Conservation (phyloP, 2,113 vertebrate genomes). For the Ornithorhynchus anatinus region DNA sequence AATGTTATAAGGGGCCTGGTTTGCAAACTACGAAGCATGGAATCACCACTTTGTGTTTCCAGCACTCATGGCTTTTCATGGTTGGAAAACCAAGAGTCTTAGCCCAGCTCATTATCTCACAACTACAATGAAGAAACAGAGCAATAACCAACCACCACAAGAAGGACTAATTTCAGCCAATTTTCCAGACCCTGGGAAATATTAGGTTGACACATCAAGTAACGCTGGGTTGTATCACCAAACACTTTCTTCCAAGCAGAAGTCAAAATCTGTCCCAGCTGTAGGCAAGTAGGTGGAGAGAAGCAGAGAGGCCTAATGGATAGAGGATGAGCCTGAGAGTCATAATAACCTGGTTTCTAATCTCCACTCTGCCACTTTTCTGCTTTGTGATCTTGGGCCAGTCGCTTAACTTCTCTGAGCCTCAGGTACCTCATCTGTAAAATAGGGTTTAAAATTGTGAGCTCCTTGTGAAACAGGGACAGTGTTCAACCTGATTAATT, state of each 20-base stretch:
- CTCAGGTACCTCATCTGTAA: no score
- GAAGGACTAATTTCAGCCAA: conserved; percentile 26
- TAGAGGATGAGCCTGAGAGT: no score
- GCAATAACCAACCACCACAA: conserved; percentile 29
- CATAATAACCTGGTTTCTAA: no score
- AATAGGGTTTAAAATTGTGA: no score
- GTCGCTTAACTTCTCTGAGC: no score
- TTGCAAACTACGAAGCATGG: not conserved
- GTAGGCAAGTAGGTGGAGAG: not conserved
- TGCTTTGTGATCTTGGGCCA: no score
- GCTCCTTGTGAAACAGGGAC: no score
- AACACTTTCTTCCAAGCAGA: not conserved
- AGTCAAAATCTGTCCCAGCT: not conserved
- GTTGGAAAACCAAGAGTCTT: conserved; percentile 11
- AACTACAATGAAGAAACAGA: not conserved
- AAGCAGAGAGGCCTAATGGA: no score
- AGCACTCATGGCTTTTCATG: not conserved
- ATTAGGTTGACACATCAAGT: not conserved
- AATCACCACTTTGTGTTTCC: no score
- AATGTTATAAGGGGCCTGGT: not conserved
- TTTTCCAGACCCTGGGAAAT: not conserved
- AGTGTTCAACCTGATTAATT: no score
- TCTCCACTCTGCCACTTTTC: no score
- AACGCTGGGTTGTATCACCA: conserved; percentile 12
- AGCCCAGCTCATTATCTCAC: not conserved